Percentiles rank a stretch among this genome's conserved stretches.
Evolutionary conservation across 2,797 vertebrate species (phyloP).

Genomic region (Chanos chanos): DNA sequence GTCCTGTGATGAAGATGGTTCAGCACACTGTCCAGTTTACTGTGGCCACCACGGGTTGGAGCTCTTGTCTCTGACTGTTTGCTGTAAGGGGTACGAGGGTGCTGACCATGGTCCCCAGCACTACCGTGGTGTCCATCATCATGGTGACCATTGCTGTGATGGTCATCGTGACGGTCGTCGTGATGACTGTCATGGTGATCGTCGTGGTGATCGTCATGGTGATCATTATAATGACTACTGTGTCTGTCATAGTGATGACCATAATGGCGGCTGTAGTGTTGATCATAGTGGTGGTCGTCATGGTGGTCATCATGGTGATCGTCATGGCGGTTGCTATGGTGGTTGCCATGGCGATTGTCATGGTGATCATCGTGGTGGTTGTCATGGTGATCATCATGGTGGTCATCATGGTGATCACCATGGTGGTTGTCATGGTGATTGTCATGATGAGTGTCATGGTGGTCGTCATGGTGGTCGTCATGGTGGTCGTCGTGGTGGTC

Average conservation of each 20-base stretch:
- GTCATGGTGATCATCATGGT: slow-evolving; percentile 29
- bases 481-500: slow-evolving; percentile 38
- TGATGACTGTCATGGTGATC: slow-evolving; percentile 9
- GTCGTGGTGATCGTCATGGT: slow-evolving; percentile 22
- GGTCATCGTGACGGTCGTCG: slow-evolving; percentile 20
- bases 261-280: slow-evolving; percentile 30
- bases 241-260: slow-evolving; percentile 11
- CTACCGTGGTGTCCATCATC: slow-evolving; percentile 19
- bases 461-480: slow-evolving; percentile 26
- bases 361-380: slow-evolving; percentile 25
- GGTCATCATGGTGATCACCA: slow-evolving; percentile 20
- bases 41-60: slow-evolving; percentile 39
- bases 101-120: slow-evolving; percentile 21
- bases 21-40: slow-evolving; percentile 67
- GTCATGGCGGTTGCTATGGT: slow-evolving; percentile 27
- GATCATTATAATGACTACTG: slow-evolving; percentile 16
- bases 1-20: slow-evolving; percentile 60
- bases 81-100: slow-evolving; percentile 33
- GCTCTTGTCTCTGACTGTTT: slow-evolving; percentile 46
- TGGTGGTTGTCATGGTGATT: slow-evolving; percentile 34
- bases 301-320: slow-evolving; percentile 21
- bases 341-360: slow-evolving; percentile 21
- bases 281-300: slow-evolving; percentile 26
- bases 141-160: slow-evolving; percentile 15
- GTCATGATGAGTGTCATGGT: slow-evolving; percentile 25